Conservation (phyloP, 1,140 invertebrate genomes). For the Alviniconcha marisindica region DNA sequence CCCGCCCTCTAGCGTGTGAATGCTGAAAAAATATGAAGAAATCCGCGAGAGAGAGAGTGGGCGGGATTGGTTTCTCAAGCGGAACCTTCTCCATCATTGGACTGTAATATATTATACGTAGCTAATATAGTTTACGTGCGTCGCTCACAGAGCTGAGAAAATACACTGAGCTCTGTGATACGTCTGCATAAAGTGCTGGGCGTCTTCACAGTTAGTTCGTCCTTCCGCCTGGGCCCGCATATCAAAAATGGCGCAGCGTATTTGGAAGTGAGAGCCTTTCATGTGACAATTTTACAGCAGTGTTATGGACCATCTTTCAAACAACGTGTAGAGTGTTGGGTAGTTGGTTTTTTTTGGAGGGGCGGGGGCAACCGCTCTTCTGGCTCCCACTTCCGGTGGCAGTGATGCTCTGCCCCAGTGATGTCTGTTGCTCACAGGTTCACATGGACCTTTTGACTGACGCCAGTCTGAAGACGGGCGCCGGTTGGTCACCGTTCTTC, state of each 20-base stretch:
- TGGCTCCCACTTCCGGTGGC: background rate
- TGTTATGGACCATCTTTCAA: slow-evolving; percentile 1
- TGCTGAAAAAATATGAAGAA: no score
- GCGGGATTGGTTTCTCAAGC: no score
- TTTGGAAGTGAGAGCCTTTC: background rate
- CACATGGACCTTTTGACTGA: no score
- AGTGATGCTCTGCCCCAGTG: background rate
- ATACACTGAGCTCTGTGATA: no score
- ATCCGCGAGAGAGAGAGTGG: no score
- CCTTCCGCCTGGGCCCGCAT: background rate
- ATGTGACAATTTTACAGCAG: slow-evolving; percentile 4
- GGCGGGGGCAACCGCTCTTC: background rate
- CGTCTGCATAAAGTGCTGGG: background rate
- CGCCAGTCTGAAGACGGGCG: background rate
- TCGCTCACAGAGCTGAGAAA: no score
- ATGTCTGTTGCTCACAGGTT: no score
- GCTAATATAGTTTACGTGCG: no score
- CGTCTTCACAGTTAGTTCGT: background rate
- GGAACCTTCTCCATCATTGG: no score
- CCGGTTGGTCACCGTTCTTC: no score
- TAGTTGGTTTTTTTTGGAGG: background rate
- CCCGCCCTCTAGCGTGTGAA: no score
- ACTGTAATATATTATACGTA: background rate
- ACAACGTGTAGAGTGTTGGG: background rate
- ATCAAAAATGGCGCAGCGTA: background rate